Evolutionary conservation across 2,113 vertebrate genomes (phyloP).

Genomic region (Myotis lucifugus): DNA sequence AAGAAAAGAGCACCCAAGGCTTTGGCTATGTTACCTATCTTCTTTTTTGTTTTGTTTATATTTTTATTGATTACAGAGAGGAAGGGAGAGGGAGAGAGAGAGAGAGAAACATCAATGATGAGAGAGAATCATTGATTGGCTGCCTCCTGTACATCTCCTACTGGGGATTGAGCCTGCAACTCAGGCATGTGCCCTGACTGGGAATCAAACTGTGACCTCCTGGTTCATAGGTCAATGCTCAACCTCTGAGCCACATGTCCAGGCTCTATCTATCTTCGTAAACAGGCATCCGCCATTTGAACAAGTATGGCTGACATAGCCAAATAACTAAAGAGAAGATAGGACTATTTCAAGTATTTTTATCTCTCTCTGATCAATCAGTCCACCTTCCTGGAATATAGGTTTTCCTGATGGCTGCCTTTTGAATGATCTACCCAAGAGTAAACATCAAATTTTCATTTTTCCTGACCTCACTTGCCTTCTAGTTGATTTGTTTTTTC

Average conservation of each 20-base stretch:
- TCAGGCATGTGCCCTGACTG: too few relatives aligned
- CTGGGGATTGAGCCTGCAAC: too few relatives aligned
- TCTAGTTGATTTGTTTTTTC: not conserved
- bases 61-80: too few relatives aligned
- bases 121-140: too few relatives aligned
- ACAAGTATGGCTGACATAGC: not conserved
- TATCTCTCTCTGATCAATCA: not conserved
- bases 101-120: too few relatives aligned
- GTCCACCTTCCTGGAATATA: accelerated
- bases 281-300: not conserved
- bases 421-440: not conserved
- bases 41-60: too few relatives aligned
- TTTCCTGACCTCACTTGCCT: not conserved
- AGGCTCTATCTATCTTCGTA: not conserved
- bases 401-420: accelerated
- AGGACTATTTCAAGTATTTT: accelerated
- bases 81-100: too few relatives aligned
- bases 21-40: not conserved
- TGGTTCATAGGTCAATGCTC: too few relatives aligned
- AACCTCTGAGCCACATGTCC: too few relatives aligned
- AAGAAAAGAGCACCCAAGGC: too few relatives aligned
- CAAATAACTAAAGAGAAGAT: not conserved
- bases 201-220: too few relatives aligned
- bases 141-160: too few relatives aligned
- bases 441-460: not conserved